Evolutionary conservation across 1,140 invertebrate genomes (phyloP).

Genomic region (Heliothis virescens): DNA sequence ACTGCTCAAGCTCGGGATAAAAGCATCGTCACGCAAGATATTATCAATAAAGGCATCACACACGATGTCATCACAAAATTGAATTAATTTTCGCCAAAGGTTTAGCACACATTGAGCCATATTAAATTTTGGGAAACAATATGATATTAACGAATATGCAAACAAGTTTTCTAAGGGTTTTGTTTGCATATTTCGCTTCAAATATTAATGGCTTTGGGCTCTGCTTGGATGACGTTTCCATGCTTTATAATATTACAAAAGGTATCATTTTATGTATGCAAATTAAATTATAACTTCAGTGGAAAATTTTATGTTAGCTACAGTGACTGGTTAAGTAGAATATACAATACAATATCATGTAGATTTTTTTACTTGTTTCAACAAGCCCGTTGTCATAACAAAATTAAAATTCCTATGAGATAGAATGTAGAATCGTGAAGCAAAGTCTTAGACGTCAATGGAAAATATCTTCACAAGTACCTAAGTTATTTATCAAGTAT

Average conservation of each 20-base stretch:
- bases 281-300: no score
- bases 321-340: no score
- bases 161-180: conserved; percentile 40
- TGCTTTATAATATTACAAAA: conserved; percentile 1
- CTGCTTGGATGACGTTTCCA: background rate
- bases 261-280: conserved; percentile 15
- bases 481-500: no score
- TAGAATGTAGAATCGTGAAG: no score
- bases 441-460: no score
- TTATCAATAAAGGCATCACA: conserved; percentile 49
- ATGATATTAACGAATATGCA: conserved; percentile 44
- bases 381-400: no score
- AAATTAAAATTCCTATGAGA: no score
- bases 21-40: conserved; percentile 50
- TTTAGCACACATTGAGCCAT: conserved; percentile 31
- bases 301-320: no score
- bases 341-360: no score
- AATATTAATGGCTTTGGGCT: conserved; percentile 35
- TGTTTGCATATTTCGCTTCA: conserved; percentile 35
- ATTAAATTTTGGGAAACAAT: conserved; percentile 50
- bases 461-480: no score
- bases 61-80: conserved; percentile 42
- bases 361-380: no score
- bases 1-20: conserved; percentile 26
- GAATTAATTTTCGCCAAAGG: conserved; percentile 42